Evolutionary conservation across 2,888 invertebrate species (phyloP).

Genomic region (Cataglyphis rosenhaueri): DNA sequence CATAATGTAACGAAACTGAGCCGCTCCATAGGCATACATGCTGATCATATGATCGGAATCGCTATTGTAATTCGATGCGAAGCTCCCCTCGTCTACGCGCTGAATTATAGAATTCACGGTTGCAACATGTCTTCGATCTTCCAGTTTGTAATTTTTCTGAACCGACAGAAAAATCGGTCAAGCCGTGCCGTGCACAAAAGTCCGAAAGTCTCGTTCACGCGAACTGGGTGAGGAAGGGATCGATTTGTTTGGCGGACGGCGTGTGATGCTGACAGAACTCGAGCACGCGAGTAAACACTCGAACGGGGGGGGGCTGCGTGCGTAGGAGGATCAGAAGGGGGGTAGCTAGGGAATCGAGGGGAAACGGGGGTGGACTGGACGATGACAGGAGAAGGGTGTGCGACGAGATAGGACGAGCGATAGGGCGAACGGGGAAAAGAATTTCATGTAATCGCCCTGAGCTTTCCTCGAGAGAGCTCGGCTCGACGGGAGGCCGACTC

Average conservation of each 20-base stretch:
- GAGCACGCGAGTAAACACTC: slow-evolving; percentile 74
- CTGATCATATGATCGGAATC: neutral
- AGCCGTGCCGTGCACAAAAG: slow-evolving; percentile 3
- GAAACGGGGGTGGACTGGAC: neutral
- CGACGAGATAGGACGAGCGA: slow-evolving; percentile 16
- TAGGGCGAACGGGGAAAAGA: slow-evolving; percentile 55
- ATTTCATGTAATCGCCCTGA: slow-evolving; percentile 65
- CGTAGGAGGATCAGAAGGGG: neutral
- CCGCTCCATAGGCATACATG: neutral
- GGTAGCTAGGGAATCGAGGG: neutral
- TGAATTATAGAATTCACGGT: neutral
- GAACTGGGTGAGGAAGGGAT: slow-evolving; percentile 58
- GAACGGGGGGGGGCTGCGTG: slow-evolving; percentile 37
- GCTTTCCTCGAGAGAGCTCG: slow-evolving; percentile 57
- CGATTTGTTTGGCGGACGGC: slow-evolving; percentile 72
- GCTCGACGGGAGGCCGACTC: slow-evolving; percentile 22
- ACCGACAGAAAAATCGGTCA: neutral
- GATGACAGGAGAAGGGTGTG: slow-evolving; percentile 16
- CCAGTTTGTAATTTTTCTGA: neutral
- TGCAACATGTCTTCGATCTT: neutral
- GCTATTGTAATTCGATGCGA: neutral
- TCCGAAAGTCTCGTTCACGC: slow-evolving; percentile 36
- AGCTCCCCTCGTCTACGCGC: neutral
- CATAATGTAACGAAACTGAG: neutral
- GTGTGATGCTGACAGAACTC: slow-evolving; percentile 72